Evolutionary conservation across 2,797 vertebrate species (phyloP).

Genomic region (Aulostomus chinensis): DNA sequence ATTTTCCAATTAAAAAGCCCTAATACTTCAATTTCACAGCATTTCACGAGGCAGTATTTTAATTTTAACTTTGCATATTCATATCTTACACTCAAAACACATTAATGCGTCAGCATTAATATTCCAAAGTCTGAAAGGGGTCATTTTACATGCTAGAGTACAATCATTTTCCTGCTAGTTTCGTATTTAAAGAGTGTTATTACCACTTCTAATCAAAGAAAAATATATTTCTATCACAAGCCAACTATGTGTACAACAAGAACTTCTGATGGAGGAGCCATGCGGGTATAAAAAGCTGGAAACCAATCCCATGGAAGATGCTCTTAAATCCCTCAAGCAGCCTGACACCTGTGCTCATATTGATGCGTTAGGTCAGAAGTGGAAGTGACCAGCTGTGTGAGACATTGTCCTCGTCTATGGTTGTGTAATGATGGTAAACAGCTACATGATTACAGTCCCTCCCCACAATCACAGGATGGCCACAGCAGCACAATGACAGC

Average conservation of each 20-base stretch:
- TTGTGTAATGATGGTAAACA: constrained; percentile 65
- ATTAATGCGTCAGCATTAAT: too few relatives aligned
- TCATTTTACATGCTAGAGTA: too few relatives aligned
- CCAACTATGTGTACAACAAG: constrained; percentile 10
- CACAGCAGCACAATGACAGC: constrained; percentile 61
- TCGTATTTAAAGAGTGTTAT: too few relatives aligned
- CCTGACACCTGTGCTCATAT: constrained; percentile 57
- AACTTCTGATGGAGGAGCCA: background rate
- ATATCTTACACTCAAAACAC: too few relatives aligned
- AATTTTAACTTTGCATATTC: too few relatives aligned
- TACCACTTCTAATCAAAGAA: too few relatives aligned
- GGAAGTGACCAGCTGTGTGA: constrained; percentile 67
- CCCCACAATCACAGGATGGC: constrained; percentile 59
- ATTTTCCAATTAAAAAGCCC: too few relatives aligned
- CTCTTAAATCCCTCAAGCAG: constrained; percentile 53
- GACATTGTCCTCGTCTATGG: constrained; percentile 57
- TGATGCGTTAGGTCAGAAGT: constrained; percentile 44
- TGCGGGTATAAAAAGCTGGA: constrained; percentile 6
- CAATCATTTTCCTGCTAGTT: too few relatives aligned
- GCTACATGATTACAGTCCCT: constrained; percentile 63
- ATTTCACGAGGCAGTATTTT: too few relatives aligned
- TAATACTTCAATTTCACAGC: too few relatives aligned
- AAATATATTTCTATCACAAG: too few relatives aligned
- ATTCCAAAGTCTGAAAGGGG: too few relatives aligned
- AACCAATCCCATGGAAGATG: constrained; percentile 52